Evolutionary conservation across 1,140 invertebrate genomes (phyloP).

Genomic region (Trypoxylus dichotomus): DNA sequence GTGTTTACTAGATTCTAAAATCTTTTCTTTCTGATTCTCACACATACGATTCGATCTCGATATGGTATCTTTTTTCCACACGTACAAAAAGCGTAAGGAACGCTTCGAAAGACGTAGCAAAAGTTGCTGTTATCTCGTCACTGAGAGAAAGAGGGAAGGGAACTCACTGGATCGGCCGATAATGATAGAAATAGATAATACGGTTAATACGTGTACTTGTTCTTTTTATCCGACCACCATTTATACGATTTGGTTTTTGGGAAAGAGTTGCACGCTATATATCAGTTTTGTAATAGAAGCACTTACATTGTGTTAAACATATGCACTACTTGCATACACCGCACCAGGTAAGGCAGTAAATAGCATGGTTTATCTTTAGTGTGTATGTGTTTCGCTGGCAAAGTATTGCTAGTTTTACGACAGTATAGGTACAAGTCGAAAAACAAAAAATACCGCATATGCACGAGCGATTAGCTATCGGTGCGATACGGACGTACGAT

Average conservation of each 20-base stretch:
- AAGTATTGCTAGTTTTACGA: neutral
- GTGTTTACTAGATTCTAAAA: neutral
- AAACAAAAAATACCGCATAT: neutral
- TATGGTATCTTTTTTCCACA: neutral
- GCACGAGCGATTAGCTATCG: slow-evolving; percentile 5
- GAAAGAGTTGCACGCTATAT: too few species aligned
- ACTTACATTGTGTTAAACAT: too few species aligned
- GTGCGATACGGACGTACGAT: neutral
- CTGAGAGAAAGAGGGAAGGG: neutral
- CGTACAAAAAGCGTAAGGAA: neutral
- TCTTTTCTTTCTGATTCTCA: neutral
- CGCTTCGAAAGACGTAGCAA: neutral
- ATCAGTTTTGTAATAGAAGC: too few species aligned
- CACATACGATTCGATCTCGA: neutral
- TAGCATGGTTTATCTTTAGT: too few species aligned
- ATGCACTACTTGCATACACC: too few species aligned
- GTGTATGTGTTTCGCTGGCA: too few species aligned
- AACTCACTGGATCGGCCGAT: neutral
- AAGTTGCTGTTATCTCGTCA: neutral
- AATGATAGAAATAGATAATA: slow-evolving; percentile 3
- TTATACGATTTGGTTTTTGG: too few species aligned
- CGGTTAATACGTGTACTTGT: neutral
- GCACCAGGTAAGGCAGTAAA: too few species aligned
- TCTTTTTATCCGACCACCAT: neutral
- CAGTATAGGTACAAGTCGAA: neutral